Evolutionary conservation across 2,113 vertebrate genomes (phyloP).

Genomic region (cat (Felis catus)): DNA sequence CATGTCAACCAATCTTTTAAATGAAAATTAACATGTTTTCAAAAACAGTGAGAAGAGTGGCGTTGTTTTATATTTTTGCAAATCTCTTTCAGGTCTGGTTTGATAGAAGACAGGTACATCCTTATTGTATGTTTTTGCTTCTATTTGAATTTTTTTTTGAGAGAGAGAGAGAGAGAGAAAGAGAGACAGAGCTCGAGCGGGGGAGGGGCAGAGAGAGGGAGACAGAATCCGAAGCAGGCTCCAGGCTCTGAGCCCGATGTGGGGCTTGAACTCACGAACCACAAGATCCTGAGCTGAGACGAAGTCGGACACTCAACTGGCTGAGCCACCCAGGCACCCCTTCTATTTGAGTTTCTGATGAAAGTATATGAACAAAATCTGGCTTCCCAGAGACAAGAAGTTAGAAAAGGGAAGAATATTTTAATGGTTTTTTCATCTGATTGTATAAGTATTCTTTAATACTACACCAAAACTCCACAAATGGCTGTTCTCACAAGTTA

Average conservation of each 20-base stretch:
- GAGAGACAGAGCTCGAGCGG: too few species aligned
- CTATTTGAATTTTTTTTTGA: neutral
- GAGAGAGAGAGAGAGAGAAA: too few species aligned
- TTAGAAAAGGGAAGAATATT: neutral
- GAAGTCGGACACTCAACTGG: too few species aligned
- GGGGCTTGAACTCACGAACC: too few species aligned
- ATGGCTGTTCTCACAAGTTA: neutral
- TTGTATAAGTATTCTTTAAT: constrained; percentile 9
- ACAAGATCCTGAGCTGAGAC: too few species aligned
- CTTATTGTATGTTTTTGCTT: neutral
- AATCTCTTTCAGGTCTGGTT: neutral
- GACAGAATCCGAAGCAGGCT: too few species aligned
- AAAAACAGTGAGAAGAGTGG: neutral
- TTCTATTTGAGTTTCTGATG: neutral
- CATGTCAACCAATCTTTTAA: constrained; percentile 26
- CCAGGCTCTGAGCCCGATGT: too few species aligned
- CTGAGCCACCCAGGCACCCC: too few species aligned
- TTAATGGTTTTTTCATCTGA: neutral
- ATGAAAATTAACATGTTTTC: neutral
- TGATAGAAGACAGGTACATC: neutral
- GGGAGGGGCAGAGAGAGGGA: too few species aligned
- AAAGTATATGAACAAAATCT: neutral
- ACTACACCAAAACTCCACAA: neutral
- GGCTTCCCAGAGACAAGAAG: neutral
- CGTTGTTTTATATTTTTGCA: constrained; percentile 5